Evolutionary conservation across 2,888 invertebrate genomes (phyloP).

Genomic region (Caenorhabditis plicata): DNA sequence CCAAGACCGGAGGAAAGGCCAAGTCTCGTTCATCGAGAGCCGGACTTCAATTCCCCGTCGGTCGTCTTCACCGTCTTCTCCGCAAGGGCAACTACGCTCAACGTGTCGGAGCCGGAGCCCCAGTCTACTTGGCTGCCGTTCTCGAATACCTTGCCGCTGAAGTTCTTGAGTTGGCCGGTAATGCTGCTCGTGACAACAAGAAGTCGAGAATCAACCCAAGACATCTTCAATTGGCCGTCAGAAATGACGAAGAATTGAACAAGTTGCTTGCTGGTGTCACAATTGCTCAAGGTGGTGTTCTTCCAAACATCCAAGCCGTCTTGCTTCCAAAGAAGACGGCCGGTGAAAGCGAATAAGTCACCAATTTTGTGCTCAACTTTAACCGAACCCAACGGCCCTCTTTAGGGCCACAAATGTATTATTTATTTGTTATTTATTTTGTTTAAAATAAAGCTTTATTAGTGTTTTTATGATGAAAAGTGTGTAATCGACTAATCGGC

Average conservation of each 20-base stretch:
- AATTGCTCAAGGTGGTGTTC: constrained; percentile 82
- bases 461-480: too few species aligned
- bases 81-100: constrained; percentile 62
- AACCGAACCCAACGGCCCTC: constrained; percentile 54
- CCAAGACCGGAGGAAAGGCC: constrained; percentile 45
- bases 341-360: constrained; percentile 28
- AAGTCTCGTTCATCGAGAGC: constrained; percentile 59
- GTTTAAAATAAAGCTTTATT: too few species aligned
- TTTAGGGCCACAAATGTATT: constrained; percentile 56
- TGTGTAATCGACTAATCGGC: too few species aligned
- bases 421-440: too few species aligned
- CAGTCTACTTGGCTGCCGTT: constrained; percentile 62
- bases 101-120: constrained; percentile 62
- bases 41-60: constrained; percentile 64
- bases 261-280: constrained; percentile 73
- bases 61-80: constrained; percentile 63
- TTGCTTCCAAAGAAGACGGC: constrained; percentile 62
- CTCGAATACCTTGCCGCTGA: constrained; percentile 62
- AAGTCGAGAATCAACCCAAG: constrained; percentile 68
- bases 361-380: too few species aligned
- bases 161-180: constrained; percentile 56
- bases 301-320: constrained; percentile 67
- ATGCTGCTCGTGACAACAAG: constrained; percentile 69
- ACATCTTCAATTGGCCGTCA: constrained; percentile 59
- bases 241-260: constrained; percentile 64